Percentiles rank a stretch among this genome's conserved stretches.
These are phyloP conservation scores for Spilarctia lutea DNA, from an alignment of 2,888 invertebrate genomes.

Conservation along the genomic window DNA sequence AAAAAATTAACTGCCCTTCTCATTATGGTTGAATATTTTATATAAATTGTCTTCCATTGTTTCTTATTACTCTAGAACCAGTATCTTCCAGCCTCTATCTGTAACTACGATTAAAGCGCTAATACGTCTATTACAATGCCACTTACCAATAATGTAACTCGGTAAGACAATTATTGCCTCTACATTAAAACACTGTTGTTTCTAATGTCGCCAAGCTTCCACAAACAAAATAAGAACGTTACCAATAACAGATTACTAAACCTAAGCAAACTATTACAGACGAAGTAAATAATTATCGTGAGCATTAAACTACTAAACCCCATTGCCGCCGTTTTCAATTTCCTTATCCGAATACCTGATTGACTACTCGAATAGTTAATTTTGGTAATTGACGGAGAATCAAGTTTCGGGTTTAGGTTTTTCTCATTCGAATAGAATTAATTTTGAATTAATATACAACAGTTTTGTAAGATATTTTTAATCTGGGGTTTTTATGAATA, in stretches of 20 bases:
- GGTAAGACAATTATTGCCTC: not conserved
- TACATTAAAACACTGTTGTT: not conserved
- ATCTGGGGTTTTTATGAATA: not conserved
- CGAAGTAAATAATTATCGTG: conserved; percentile 10
- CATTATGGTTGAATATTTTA: too few species aligned
- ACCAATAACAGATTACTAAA: conserved; percentile 5
- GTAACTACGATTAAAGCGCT: not conserved
- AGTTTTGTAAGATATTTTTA: not conserved
- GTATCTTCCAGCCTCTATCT: not conserved
- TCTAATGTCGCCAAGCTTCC: not conserved
- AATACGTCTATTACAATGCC: not conserved
- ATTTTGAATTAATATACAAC: conserved; percentile 10
- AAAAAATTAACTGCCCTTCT: not conserved
- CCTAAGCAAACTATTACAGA: conserved; percentile 12
- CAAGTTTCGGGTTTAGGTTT: conserved; percentile 13
- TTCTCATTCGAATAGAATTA: conserved; percentile 12
- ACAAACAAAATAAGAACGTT: conserved; percentile 1
- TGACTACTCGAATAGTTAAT: conserved; percentile 15
- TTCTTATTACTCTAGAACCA: not conserved
- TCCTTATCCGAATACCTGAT: conserved; percentile 1
- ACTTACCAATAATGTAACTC: not conserved
- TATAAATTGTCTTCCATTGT: not conserved
- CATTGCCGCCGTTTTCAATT: conserved; percentile 8
- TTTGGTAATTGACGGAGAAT: conserved; percentile 16
- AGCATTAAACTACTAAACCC: conserved; percentile 6